Evolutionary conservation across 2,888 invertebrate species (phyloP), one percentile per base, ranked within the genome.

Genomic region (Tolmerus cingulatus): DNA sequence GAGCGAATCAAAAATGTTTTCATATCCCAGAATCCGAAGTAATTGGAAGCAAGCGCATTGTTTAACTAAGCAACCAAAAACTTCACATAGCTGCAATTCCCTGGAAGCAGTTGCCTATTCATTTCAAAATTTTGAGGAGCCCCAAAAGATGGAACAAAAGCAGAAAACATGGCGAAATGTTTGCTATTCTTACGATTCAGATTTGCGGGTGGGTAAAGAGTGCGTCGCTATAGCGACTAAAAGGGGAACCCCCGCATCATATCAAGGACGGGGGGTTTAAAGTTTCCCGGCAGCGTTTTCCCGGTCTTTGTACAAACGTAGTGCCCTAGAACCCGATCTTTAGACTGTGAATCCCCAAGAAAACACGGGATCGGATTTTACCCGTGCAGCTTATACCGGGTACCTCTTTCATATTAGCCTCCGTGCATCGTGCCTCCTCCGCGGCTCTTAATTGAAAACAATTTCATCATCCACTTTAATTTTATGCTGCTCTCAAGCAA

Each of bases 391-490:
- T 66, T 27, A n/a, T n/a, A 0, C 12, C 16, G 57, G 27, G 23
- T 66, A 1, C 27, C 66, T 27, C 66, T 3, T 23, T 23, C 66
- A 27, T 4, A 34, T 66, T 27, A 19, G 66, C 23, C 23, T 0
- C 5, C 66, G 2, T 66, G 66, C 27, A 66, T 66, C n/a, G n/a
- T 51, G 51, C n/a, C 51, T 51, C 27, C 66, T 66, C 66, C 27
- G 66, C 12, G 66, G 27, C 12, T 66, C 66, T 66, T 66, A 66
- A 78, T 78, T 78, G 37, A 78, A 78, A 78, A 78, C 78, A 40
- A 19, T 40, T 40, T 78, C 43, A 78, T 78, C 7, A 23, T 78
- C 40, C 37, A 78, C 78, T 78, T 81, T 81, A 55, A 81, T 81
- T 81, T 81, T 27, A 81, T 55, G 51, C 27, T 51, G 23, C 16